Conservation (phyloP, 2,888 invertebrate genomes). For the Camponotus fellah region DNA sequence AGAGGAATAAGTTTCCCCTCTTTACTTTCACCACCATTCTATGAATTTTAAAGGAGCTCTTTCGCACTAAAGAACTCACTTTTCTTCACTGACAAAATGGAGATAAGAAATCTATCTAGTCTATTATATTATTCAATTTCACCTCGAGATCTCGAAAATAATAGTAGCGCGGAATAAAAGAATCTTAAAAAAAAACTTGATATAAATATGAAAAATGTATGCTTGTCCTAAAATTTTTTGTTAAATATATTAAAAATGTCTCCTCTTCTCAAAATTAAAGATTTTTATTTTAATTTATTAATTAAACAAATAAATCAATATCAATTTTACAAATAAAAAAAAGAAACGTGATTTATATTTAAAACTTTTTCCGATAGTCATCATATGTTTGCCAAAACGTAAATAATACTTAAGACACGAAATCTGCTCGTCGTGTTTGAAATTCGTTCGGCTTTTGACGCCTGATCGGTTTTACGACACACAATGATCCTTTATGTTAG, state of each 20-base stretch:
- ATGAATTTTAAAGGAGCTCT: constrained; percentile 53
- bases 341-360: neutral
- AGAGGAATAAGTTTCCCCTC: constrained; percentile 48
- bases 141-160: constrained; percentile 3
- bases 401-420: neutral
- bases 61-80: constrained; percentile 43
- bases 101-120: constrained; percentile 27
- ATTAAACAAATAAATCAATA: no score
- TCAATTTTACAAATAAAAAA: neutral
- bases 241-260: neutral
- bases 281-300: neutral
- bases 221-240: neutral
- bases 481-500: constrained; percentile 44
- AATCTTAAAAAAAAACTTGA: constrained; percentile 11
- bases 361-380: neutral
- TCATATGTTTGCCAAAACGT: neutral
- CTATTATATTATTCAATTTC: constrained; percentile 53
- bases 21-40: constrained; percentile 38
- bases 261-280: neutral
- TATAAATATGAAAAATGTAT: neutral
- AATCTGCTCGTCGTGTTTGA: neutral
- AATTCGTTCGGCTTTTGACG: neutral
- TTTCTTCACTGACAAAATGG: constrained; percentile 46
- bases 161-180: constrained; percentile 31
- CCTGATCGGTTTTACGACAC: constrained; percentile 49